A percentile compares a stretch with the other conserved stretches of the same genome.
Evolutionary conservation across 2,797 vertebrate species (phyloP).

Genomic region (Hippoglossus hippoglossus): DNA sequence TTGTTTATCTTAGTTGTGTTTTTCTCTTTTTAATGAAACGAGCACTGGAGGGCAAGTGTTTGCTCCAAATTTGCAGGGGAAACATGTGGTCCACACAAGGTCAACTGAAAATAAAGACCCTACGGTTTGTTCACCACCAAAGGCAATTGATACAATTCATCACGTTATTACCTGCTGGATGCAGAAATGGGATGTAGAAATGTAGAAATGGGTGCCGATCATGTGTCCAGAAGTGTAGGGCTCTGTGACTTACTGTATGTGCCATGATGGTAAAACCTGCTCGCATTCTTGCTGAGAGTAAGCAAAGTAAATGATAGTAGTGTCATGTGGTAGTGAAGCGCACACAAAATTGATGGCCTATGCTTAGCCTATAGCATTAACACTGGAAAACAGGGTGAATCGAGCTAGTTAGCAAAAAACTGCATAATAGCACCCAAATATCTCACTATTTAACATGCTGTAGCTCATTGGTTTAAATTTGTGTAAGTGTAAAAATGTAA

Average conservation of each 20-base stretch:
- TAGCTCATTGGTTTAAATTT: too few species aligned
- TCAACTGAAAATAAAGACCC: not conserved
- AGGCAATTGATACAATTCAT: conserved; percentile 15
- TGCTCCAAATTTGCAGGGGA: conserved; percentile 5
- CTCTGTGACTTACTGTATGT: not conserved
- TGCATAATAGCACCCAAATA: too few species aligned
- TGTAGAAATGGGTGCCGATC: not conserved
- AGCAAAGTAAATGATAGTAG: not conserved
- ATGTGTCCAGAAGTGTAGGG: too few species aligned
- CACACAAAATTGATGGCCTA: too few species aligned
- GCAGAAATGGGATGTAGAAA: not conserved
- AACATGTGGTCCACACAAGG: conserved; percentile 15
- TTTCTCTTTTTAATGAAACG: conserved; percentile 5
- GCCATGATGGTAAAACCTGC: not conserved
- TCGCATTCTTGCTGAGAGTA: not conserved
- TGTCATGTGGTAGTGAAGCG: too few species aligned
- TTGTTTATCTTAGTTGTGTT: not conserved
- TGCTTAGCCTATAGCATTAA: too few species aligned
- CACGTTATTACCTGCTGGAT: not conserved
- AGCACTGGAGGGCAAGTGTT: not conserved
- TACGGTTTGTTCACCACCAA: conserved; percentile 6
- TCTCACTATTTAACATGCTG: too few species aligned
- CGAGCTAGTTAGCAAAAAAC: too few species aligned
- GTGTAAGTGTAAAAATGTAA: too few species aligned
- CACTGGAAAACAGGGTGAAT: too few species aligned